Base-by-base conservation (phyloP, 2,888 invertebrate genomes). In the Minunthozetes semirufus region DNA sequence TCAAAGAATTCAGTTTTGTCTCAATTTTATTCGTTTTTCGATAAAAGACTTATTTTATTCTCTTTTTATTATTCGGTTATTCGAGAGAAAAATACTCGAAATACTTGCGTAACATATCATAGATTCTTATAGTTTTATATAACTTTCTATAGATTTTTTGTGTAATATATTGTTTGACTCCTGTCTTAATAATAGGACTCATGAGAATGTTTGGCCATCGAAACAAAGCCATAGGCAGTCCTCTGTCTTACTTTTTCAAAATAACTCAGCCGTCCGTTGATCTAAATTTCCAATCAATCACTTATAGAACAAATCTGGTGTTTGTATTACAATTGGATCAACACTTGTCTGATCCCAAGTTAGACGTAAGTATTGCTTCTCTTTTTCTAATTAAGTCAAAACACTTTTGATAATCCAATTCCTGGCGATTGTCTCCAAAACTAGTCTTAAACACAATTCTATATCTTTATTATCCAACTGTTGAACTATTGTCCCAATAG, bases 171-270 rank as follows among this genome's bases (percentile, higher is more conserved):
- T 22, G 38, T n/a, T 38, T n/a, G 19, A 42, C 56, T 46, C 19
- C 19, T 71, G 27, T 22, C 46, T 72, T 42, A 8, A 56, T 59
- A 59, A 38, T 33, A 76, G 76, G 76, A 50, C 63, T 76, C 15
- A 71, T 68, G 42, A 72, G 68, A 56, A 72, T 75, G 48, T 75
- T 76, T 72, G 76, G 72, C 42, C 59, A 71, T 13, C 42, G 61
- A 19, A 72, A 29, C 33, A 75, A 75, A 70, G 25, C 42, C 15
- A 53, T 73, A 38, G 75, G 75, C 48, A 48, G 25, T 56, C 73
- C 72, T 46, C 70, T 76, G 29, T 76, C 75, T 13, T 15, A 50
- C 48, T 73, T 66, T 33, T 76, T 76, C 61, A 75, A 19, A n/a
- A 73, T 76, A 61, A 53, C 29, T 46, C 56, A 76, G 42, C 76